These are phyloP conservation scores for Bombus pascuorum DNA, from an alignment of 1,140 invertebrate species.

Conservation along the genomic window DNA sequence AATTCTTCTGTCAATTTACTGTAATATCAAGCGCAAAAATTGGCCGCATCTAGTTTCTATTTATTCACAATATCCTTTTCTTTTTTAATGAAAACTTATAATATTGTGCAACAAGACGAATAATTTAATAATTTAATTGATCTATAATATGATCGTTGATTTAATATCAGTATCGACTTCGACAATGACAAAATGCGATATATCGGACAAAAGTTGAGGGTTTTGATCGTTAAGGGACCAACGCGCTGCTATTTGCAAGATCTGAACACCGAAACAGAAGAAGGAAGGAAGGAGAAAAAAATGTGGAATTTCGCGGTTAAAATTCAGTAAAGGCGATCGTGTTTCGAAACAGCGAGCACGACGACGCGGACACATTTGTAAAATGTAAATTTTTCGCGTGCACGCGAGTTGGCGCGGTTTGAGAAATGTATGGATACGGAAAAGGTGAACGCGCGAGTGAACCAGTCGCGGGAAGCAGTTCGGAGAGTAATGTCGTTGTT, in stretches of 20 bases:
- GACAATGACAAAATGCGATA: not conserved
- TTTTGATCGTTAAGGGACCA: too few relatives aligned
- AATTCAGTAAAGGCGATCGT: not conserved
- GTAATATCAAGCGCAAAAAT: not conserved
- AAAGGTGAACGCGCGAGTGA: not conserved
- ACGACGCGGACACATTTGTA: not conserved
- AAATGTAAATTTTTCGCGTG: slow-evolving; percentile 36
- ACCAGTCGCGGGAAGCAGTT: not conserved
- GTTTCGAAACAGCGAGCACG: not conserved
- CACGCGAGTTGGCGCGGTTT: not conserved
- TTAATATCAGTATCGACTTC: too few relatives aligned
- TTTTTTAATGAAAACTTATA: not conserved
- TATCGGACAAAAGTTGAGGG: not conserved
- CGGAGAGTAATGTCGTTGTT: not conserved
- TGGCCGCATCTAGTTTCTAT: not conserved
- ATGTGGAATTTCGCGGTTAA: not conserved
- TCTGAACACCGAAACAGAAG: not conserved
- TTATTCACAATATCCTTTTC: not conserved
- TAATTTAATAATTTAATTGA: too few relatives aligned
- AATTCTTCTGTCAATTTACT: not conserved
- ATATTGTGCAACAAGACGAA: not conserved
- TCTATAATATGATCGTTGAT: too few relatives aligned
- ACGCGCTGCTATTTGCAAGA: not conserved
- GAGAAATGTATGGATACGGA: slow-evolving; percentile 10
- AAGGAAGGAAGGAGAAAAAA: not conserved